Conservation (phyloP, 2,888 invertebrate species). For the Idaea biselata region DNA sequence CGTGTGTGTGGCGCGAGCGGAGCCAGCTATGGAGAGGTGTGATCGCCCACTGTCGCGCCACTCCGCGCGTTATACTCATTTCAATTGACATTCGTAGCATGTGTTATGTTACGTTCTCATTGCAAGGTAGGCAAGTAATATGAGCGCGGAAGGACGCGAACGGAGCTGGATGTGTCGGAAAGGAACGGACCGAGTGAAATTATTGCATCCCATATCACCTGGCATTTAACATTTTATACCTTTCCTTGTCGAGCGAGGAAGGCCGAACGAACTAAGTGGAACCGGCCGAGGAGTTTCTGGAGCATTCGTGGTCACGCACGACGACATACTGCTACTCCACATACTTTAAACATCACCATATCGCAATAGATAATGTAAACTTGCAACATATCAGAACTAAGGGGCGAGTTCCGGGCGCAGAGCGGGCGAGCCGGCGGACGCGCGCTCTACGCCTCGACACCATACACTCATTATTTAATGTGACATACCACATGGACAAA, state of each 20-base stretch:
- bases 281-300: slow-evolving; percentile 76
- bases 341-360: slow-evolving; percentile 73
- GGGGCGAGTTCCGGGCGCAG: slow-evolving; percentile 60
- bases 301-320: slow-evolving; percentile 79
- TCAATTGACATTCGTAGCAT: not conserved
- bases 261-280: slow-evolving; percentile 78
- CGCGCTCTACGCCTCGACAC: slow-evolving; percentile 48
- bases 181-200: slow-evolving; percentile 68
- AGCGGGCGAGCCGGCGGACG: slow-evolving; percentile 62
- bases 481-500: slow-evolving; percentile 80
- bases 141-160: slow-evolving; percentile 59
- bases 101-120: slow-evolving; percentile 23
- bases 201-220: slow-evolving; percentile 80
- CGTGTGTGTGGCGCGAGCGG: slow-evolving; percentile 76
- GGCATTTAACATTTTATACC: slow-evolving; percentile 79
- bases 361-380: slow-evolving; percentile 70
- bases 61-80: slow-evolving; percentile 43
- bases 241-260: slow-evolving; percentile 80
- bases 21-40: slow-evolving; percentile 72
- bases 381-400: slow-evolving; percentile 77
- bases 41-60: slow-evolving; percentile 56
- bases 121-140: slow-evolving; percentile 17
- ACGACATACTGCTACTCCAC: slow-evolving; percentile 78
- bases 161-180: slow-evolving; percentile 63
- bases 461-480: slow-evolving; percentile 71